Evolutionary conservation across 2,888 invertebrate genomes (phyloP).

Genomic region (Schrankia costaestrigalis): DNA sequence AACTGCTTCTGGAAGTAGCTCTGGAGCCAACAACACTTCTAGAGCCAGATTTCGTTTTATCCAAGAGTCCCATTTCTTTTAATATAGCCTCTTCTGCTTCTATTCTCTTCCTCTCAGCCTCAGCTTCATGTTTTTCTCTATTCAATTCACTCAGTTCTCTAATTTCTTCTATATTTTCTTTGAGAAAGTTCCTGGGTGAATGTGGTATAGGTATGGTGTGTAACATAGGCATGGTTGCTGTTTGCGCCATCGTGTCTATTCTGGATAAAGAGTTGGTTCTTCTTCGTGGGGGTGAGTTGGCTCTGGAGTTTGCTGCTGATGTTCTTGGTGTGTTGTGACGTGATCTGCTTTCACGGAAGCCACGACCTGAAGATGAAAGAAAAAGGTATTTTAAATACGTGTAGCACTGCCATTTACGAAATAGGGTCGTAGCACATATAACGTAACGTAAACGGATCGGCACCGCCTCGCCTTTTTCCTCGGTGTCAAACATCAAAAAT

Average conservation of each 20-base stretch:
- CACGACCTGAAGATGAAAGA: conserved; percentile 59
- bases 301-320: conserved; percentile 65
- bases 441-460: too few relatives aligned
- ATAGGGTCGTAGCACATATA: too few relatives aligned
- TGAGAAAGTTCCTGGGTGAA: conserved; percentile 70
- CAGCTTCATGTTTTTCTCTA: conserved; percentile 72
- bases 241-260: conserved; percentile 69
- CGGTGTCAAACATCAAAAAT: too few relatives aligned
- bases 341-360: conserved; percentile 76
- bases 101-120: conserved; percentile 61
- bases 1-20: conserved; percentile 62
- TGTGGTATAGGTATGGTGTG: conserved; percentile 51
- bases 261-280: conserved; percentile 65
- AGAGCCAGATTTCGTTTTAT: conserved; percentile 44
- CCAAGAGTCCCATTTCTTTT: conserved; percentile 71
- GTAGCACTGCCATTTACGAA: too few relatives aligned
- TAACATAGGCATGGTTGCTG: conserved; percentile 53
- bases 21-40: conserved; percentile 30
- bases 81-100: conserved; percentile 73
- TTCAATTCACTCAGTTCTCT: conserved; percentile 73
- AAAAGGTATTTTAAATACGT: not conserved
- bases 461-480: too few relatives aligned
- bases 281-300: conserved; percentile 65
- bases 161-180: conserved; percentile 73
- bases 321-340: conserved; percentile 78